Evolutionary conservation across 2,113 vertebrate species (phyloP), one percentile per base, ranked within the genome.

Genomic region (Passer montanus): DNA sequence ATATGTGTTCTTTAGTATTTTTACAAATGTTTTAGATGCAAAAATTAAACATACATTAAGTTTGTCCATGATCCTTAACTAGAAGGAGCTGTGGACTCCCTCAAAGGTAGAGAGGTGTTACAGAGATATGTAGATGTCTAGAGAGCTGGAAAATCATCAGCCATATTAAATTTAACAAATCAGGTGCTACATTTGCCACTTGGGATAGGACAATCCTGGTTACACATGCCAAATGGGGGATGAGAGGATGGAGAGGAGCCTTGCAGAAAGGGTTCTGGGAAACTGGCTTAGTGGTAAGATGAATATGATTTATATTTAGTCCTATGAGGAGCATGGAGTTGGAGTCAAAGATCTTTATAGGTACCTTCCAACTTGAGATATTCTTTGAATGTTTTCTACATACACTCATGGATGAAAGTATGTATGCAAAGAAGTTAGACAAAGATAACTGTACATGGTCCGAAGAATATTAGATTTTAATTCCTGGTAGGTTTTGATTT

Each of bases 201-300:
- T 43, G 30, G 10, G 4, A 43, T 22, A 9, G 18, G 8, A 24
- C 66, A 66, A 70, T 53, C 30, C 8, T 59, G n/a, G 3, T 46
- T 52, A 11, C 16, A 26, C 0, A 1, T 30, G 4, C 6, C 78
- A 47, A 68, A 7, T 26, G 3, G 8, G 1, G 5, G 2, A 21
- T 10, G 10, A 73, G 18, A 72, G 7, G 28, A 35, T 82, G 46
- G 3, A 50, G 31, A 41, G 0, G 12, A 78, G 30, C 7, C 33
- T 31, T 5, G 3, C 2, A 15, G 39, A 76, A 81, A 63, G 56
- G 13, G 5, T 53, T 66, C 31, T 23, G 16, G 7, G n/a, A 23
- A 21, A 37, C 6, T 43, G 21, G 7, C 3, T 33, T 73, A n/a
- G 30, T 27, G 19, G 10, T 4, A 68, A 68, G 18, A 47, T 22